Evolutionary conservation across 2,797 vertebrate species (phyloP), one percentile per base, ranked within the genome.

Genomic region (Gallirallus australis): DNA sequence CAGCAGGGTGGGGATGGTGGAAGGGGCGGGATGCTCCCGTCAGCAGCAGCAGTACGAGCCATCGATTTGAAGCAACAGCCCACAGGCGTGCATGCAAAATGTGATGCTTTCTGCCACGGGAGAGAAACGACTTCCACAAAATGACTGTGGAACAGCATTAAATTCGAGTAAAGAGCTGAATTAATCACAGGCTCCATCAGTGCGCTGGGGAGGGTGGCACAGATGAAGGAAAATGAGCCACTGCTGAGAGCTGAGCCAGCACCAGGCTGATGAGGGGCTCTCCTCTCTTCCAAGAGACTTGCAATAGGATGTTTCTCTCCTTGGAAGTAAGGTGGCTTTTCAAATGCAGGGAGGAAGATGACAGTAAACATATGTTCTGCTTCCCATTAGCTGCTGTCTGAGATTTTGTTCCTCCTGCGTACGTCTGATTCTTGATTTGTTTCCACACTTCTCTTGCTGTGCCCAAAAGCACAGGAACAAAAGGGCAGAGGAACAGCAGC

Each of bases 281-380:
- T 72, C 30, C 90, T 90, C 37, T 4, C 73, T 81, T 93, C 80
- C 82, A 39, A 86, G 57, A 90, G 50, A 66, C 54, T 76, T 56
- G 80, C 54, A 83, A 30, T 93, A 90, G 48, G 54, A 81, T 81
- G 86, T 69, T 88, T 93, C 65, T 72, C 85, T 54, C 25, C 35
- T 84, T 90, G 86, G 83, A 95, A 82, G 47, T 61, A 69, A 93
- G 90, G 80, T 91, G 90, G 72, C 77, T 78, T 93, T 90, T 88
- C 39, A 84, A 84, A 84, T 4, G 45, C 0, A 1, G 54, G 63
- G 80, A 77, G 52, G 70, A 95, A 94, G 82, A 90, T 86, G 92
- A 86, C 90, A 92, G 88, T 84, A 94, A 95, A 86, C 92, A 94
- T 95, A 94, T 84, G 95, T 63, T 89, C 90, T 90, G 80, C 73